phyloP scores from a whole-genome alignment of 2,888 invertebrate species.

The Aporophyla lueneburgensis region DNA sequence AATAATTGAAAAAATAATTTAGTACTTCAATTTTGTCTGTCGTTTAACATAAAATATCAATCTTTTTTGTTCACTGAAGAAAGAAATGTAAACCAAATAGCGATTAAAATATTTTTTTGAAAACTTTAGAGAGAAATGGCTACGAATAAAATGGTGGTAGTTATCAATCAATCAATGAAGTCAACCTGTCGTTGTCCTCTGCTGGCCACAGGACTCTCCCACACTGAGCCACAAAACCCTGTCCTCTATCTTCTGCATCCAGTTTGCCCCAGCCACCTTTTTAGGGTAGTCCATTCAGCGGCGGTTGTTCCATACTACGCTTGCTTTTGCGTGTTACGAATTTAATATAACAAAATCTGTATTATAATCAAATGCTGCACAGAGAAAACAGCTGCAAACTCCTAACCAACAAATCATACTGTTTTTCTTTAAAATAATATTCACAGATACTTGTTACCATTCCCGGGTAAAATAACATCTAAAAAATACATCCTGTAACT shows the following conservation, averaged over 20 bases:
- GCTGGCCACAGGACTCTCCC: background rate
- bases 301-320: background rate
- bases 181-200: background rate
- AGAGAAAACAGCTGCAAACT: slow-evolving; percentile 2
- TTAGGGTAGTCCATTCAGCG: background rate
- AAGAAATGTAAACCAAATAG: slow-evolving; percentile 28
- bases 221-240: background rate
- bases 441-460: slow-evolving; percentile 21
- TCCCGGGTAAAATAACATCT: slow-evolving; percentile 20
- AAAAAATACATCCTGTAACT: slow-evolving; percentile 41
- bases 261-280: background rate
- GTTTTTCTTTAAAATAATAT: slow-evolving; percentile 37
- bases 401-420: background rate
- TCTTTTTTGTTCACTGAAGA: slow-evolving; percentile 10
- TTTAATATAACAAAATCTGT: background rate
- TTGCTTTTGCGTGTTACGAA: background rate
- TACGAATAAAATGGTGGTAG: background rate
- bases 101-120: slow-evolving; percentile 25
- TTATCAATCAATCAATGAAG: background rate
- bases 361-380: background rate
- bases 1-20: background rate
- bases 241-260: background rate
- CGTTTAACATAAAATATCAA: slow-evolving; percentile 20
- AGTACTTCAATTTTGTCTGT: background rate
- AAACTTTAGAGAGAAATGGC: background rate